phyloP scores from a whole-genome alignment of 1,140 invertebrate genomes.

The Drosophila sechellia region DNA sequence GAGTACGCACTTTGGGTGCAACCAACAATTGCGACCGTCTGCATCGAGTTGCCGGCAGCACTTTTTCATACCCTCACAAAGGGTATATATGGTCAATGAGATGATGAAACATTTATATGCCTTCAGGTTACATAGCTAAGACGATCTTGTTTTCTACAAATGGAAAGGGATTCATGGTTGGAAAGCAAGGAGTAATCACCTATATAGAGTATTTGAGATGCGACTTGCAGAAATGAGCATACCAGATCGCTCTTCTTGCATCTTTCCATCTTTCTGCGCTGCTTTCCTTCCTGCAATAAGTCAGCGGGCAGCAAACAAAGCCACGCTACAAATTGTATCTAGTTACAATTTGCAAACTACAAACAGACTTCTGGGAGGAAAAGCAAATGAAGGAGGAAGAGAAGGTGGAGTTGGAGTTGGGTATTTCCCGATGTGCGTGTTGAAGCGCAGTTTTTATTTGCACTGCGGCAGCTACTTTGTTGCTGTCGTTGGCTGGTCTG shows the following conservation, averaged over 20 bases:
- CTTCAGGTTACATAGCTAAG: too few species aligned
- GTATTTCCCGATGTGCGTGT: constrained; percentile 59
- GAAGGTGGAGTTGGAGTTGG: background rate
- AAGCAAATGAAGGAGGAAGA: background rate
- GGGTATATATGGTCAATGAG: background rate
- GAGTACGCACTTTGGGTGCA: constrained; percentile 80
- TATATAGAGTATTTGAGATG: background rate
- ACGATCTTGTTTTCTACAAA: too few species aligned
- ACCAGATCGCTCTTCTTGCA: constrained; percentile 30
- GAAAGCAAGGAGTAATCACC: too few species aligned
- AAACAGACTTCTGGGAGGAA: constrained; percentile 51
- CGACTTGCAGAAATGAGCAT: fast-evolving
- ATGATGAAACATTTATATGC: too few species aligned
- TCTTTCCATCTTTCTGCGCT: constrained; percentile 38
- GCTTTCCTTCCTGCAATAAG: constrained; percentile 78
- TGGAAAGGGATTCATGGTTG: too few species aligned
- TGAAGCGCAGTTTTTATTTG: constrained; percentile 79
- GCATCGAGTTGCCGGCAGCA: constrained; percentile 72
- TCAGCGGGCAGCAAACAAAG: constrained; percentile 77
- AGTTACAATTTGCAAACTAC: constrained; percentile 83
- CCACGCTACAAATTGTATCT: constrained; percentile 82
- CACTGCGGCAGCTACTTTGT: constrained; percentile 43
- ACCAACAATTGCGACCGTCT: constrained; percentile 65
- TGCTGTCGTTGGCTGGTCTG: constrained; percentile 24
- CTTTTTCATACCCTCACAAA: constrained; percentile 18